Percentiles rank a stretch among this genome's conserved stretches.
Evolutionary conservation across 2,888 invertebrate species (phyloP).

Genomic region (Cryptus viduatorius): DNA sequence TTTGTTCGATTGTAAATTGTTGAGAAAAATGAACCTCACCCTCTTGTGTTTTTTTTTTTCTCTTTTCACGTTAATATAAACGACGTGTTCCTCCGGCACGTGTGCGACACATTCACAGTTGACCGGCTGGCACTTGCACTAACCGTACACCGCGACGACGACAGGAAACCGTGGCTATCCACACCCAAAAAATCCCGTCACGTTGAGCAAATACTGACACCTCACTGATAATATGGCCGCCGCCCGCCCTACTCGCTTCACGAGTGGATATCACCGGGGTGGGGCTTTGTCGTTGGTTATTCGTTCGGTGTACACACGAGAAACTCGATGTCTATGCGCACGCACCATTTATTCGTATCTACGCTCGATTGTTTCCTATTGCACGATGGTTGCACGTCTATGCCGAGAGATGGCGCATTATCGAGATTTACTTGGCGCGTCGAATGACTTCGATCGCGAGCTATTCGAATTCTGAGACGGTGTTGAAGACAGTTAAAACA

Average conservation of each 20-base stretch:
- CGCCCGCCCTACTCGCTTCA: slow-evolving; percentile 74
- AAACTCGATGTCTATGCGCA: neutral
- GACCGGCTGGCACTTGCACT: slow-evolving; percentile 79
- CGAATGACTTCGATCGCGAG: neutral
- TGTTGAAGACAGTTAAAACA: neutral
- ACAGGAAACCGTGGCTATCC: slow-evolving; percentile 81
- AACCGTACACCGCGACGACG: slow-evolving; percentile 69
- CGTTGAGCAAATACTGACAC: slow-evolving; percentile 85
- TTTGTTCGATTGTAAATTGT: slow-evolving; percentile 9
- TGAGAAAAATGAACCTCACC: neutral
- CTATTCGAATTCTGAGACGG: neutral
- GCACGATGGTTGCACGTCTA: neutral
- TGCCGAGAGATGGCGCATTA: neutral
- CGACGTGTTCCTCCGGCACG: slow-evolving; percentile 75
- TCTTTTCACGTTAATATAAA: slow-evolving; percentile 69
- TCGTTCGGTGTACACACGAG: neutral
- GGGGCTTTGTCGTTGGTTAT: slow-evolving; percentile 46
- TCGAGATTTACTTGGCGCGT: neutral
- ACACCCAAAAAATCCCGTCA: slow-evolving; percentile 84
- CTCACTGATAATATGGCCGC: slow-evolving; percentile 85
- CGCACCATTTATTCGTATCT: neutral
- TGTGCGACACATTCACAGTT: slow-evolving; percentile 80
- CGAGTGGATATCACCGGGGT: slow-evolving; percentile 53
- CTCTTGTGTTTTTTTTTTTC: slow-evolving; percentile 50
- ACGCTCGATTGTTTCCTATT: neutral